Percentiles rank a stretch among this genome's conserved stretches.
Conservation (phyloP, 2,113 vertebrate genomes). For the Otis tarda region DNA sequence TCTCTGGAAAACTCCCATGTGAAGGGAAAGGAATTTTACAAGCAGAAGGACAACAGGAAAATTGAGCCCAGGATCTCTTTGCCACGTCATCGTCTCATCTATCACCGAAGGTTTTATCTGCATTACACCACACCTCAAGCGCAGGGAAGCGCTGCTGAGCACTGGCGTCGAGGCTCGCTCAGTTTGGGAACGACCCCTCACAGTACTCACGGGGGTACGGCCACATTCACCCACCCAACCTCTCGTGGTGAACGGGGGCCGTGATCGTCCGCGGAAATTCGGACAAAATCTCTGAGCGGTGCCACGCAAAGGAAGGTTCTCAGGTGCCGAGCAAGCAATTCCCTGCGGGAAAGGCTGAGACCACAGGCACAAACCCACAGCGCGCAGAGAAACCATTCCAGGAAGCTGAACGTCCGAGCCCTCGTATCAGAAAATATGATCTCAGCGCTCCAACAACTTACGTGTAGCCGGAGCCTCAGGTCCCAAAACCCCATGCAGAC, state of each 20-base stretch:
- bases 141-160: background rate
- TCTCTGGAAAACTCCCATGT: background rate
- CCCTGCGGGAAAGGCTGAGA: background rate
- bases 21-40: background rate
- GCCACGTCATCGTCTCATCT: background rate
- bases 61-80: background rate
- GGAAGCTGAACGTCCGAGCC: constrained; percentile 22
- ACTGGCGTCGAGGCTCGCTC: background rate
- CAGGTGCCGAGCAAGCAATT: constrained; percentile 3
- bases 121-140: background rate
- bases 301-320: constrained; percentile 30
- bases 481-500: background rate
- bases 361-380: constrained; percentile 48
- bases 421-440: background rate
- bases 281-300: background rate
- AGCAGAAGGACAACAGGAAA: background rate
- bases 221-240: background rate
- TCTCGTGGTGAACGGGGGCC: background rate
- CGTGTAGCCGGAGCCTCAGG: background rate
- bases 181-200: background rate
- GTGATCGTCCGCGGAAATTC: background rate
- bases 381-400: constrained; percentile 21
- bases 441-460: constrained; percentile 28
- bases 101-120: background rate
- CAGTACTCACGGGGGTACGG: background rate